Evolutionary conservation across 2,113 vertebrate genomes (phyloP).

Genomic region (Hippolais icterina): DNA sequence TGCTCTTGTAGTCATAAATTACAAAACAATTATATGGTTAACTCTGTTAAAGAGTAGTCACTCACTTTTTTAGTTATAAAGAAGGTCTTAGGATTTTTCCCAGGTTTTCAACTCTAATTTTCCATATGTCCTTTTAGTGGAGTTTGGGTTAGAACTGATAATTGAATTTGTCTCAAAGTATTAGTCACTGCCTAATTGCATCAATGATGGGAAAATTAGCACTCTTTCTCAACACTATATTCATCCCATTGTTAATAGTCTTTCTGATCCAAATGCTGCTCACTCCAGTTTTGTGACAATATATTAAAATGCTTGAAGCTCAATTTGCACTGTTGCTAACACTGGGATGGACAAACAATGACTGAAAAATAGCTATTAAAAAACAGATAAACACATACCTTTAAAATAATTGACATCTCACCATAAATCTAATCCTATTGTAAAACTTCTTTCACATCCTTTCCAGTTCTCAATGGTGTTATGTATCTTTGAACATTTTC

Average conservation of each 20-base stretch:
- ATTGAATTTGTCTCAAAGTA: background rate
- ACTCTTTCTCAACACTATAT: background rate
- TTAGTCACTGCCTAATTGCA: background rate
- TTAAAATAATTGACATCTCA: background rate
- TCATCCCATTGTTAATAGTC: background rate
- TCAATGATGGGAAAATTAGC: background rate
- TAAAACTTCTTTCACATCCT: background rate
- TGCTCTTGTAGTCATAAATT: background rate
- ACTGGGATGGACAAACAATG: background rate
- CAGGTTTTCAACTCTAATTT: background rate
- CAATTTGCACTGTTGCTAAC: background rate
- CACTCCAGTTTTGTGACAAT: background rate
- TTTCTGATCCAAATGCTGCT: background rate
- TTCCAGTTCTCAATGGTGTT: background rate
- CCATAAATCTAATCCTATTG: background rate
- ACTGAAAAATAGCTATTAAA: background rate
- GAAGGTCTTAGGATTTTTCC: background rate
- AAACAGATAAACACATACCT: background rate
- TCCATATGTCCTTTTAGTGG: background rate
- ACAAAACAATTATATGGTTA: background rate
- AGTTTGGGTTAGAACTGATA: background rate
- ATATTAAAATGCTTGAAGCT: background rate
- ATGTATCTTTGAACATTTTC: background rate
- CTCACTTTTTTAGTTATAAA: background rate
- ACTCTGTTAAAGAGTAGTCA: background rate